These are phyloP conservation scores for Diarsia rubi DNA, from an alignment of 2,888 invertebrate species.

Conservation along the genomic window DNA sequence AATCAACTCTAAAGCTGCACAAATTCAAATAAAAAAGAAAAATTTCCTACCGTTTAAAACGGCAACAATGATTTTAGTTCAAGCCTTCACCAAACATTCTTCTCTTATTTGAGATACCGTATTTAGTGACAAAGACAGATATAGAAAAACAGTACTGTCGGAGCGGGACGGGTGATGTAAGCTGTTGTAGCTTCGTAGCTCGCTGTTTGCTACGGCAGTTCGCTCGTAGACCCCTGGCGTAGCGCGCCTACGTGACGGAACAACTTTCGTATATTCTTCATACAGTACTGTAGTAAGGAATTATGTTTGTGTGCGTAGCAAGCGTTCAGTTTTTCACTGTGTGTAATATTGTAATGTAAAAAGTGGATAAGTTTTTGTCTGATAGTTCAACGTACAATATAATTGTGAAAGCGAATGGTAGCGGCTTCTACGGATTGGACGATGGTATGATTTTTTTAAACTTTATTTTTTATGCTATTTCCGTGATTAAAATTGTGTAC, in stretches of 20 bases:
- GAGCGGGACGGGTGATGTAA: conserved; percentile 63
- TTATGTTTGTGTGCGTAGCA: conserved; percentile 74
- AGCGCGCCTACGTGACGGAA: conserved; percentile 80
- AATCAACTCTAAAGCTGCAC: conserved; percentile 61
- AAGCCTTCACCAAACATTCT: conserved; percentile 83
- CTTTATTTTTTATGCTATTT: conserved; percentile 29
- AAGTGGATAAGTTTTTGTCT: conserved; percentile 88
- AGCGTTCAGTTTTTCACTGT: conserved; percentile 70
- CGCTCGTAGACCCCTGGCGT: conserved; percentile 79
- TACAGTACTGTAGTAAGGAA: conserved; percentile 62
- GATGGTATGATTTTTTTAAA: conserved; percentile 79
- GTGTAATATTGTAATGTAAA: conserved; percentile 85
- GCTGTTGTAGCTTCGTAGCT: conserved; percentile 75
- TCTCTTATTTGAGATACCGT: conserved; percentile 79
- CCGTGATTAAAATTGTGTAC: background rate
- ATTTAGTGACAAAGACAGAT: conserved; percentile 73
- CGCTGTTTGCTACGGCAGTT: conserved; percentile 80
- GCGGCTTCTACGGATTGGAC: conserved; percentile 83
- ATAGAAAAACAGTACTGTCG: conserved; percentile 59
- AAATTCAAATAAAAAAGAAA: conserved; percentile 59
- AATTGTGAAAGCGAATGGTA: conserved; percentile 88
- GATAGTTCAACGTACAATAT: conserved; percentile 88
- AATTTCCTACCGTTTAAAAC: conserved; percentile 76
- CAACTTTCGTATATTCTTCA: conserved; percentile 58
- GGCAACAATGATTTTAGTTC: conserved; percentile 84